These are phyloP conservation scores for Gymnarchus niloticus DNA, from an alignment of 2,113 vertebrate genomes.

Conservation along the genomic window DNA sequence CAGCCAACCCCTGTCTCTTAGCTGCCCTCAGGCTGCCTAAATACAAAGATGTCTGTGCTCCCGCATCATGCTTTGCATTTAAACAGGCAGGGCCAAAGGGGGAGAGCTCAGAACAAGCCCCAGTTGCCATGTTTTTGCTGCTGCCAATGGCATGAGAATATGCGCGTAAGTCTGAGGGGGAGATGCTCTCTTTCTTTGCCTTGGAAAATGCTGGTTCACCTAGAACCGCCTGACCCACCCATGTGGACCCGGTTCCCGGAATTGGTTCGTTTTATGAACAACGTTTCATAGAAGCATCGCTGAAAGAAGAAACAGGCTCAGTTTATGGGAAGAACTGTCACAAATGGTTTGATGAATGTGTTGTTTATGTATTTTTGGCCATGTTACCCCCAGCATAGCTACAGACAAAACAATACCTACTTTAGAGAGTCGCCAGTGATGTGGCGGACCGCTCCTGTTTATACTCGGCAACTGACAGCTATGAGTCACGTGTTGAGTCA, in stretches of 20 bases:
- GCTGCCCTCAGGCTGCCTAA: neutral
- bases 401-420: neutral
- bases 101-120: neutral
- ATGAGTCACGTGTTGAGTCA: conserved; percentile 70
- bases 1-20: conserved; percentile 5
- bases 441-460: neutral
- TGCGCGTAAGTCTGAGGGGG: neutral
- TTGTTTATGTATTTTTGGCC: neutral
- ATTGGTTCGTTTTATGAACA: neutral
- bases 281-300: neutral
- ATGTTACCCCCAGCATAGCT: neutral
- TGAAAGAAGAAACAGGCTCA: neutral
- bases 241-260: neutral
- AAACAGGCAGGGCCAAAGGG: conserved; percentile 8
- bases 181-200: neutral
- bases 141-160: neutral
- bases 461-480: too few relatives aligned
- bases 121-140: neutral
- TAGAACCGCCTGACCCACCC: neutral
- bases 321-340: neutral
- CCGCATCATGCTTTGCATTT: neutral
- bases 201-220: neutral
- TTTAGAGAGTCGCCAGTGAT: neutral
- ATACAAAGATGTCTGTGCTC: neutral
- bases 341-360: neutral